Conservation (phyloP, 2,888 invertebrate genomes). For the Drosophila limbata region DNA sequence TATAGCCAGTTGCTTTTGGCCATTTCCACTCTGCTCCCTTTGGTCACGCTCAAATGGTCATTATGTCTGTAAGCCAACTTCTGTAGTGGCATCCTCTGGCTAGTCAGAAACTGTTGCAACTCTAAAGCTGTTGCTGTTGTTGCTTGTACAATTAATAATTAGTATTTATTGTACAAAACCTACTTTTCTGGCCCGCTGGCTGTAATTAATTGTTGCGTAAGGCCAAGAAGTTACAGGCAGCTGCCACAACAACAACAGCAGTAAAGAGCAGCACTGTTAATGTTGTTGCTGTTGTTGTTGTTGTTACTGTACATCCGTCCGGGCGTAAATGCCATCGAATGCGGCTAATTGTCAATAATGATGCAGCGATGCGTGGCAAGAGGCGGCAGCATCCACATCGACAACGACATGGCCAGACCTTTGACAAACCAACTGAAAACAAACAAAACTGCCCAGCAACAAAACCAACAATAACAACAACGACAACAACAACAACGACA, state of each 20-base stretch:
- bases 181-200: constrained; percentile 73
- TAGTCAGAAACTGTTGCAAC: constrained; percentile 66
- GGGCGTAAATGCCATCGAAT: constrained; percentile 74
- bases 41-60: constrained; percentile 69
- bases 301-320: constrained; percentile 69
- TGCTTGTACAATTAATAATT: constrained; percentile 72
- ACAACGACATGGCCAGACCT: constrained; percentile 63
- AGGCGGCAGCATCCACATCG: constrained; percentile 64
- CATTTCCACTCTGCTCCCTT: neutral
- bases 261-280: neutral
- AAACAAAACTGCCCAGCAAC: constrained; percentile 72
- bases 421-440: constrained; percentile 78
- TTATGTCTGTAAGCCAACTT: constrained; percentile 36
- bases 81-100: constrained; percentile 52
- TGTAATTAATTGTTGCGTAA: constrained; percentile 79
- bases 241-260: constrained; percentile 19
- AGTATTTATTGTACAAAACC: constrained; percentile 71
- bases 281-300: constrained; percentile 31
- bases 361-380: constrained; percentile 79
- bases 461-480: constrained; percentile 33
- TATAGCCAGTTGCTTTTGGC: neutral
- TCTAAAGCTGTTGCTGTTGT: constrained; percentile 31
- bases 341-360: constrained; percentile 81
- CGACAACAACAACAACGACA: constrained; percentile 18
- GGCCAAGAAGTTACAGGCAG: constrained; percentile 72